Conservation (phyloP, 2,888 invertebrate species). For the Temnothorax ravouxi region DNA sequence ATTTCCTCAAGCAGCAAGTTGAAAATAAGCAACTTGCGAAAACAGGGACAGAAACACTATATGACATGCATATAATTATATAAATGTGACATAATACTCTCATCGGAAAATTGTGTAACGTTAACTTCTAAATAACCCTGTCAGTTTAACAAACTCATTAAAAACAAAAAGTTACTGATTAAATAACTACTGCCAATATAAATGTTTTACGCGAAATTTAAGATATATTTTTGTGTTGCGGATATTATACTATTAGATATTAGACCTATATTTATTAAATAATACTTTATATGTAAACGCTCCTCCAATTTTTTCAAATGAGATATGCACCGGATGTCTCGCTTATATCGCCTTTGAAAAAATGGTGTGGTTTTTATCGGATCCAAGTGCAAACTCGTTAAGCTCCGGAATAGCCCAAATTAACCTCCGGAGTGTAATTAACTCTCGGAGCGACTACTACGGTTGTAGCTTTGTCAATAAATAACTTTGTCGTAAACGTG, state of each 20-base stretch:
- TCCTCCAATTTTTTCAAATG: conserved; percentile 1
- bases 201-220: background rate
- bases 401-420: conserved; percentile 48
- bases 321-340: background rate
- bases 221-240: background rate
- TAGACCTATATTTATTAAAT: background rate
- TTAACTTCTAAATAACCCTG: background rate
- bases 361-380: conserved; percentile 28
- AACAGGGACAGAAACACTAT: background rate
- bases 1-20: background rate
- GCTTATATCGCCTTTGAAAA: background rate
- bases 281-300: background rate
- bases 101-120: background rate
- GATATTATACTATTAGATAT: background rate
- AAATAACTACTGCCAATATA: background rate
- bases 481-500: conserved; percentile 35
- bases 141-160: background rate
- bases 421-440: conserved; percentile 48
- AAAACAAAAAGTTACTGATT: background rate
- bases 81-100: background rate
- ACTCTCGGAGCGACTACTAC: conserved; percentile 9
- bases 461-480: conserved; percentile 34
- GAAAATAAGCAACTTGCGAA: conserved; percentile 7
- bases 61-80: background rate
- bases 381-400: conserved; percentile 36